Conservation (phyloP, 2,113 vertebrate genomes). For the Ctenomys sociabilis region DNA sequence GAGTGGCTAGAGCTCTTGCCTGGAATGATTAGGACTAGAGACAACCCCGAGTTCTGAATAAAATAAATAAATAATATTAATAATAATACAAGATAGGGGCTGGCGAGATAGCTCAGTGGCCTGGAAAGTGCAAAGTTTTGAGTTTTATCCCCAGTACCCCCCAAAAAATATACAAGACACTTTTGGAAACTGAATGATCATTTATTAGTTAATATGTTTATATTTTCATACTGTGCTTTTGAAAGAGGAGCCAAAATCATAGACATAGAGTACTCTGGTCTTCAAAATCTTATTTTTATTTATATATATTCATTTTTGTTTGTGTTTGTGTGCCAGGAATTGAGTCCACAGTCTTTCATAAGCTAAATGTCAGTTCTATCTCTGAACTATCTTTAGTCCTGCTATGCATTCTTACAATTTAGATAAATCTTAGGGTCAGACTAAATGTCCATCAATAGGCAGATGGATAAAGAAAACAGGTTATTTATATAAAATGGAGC, state of each 20-base stretch:
- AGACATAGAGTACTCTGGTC: neutral
- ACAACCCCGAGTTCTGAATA: neutral
- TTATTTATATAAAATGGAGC: neutral
- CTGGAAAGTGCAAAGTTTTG: no score
- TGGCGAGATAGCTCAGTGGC: no score
- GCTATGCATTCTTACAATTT: neutral
- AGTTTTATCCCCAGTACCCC: no score
- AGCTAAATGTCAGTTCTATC: neutral
- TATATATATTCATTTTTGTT: neutral
- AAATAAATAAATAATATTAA: neutral
- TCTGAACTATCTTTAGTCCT: neutral
- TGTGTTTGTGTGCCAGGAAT: neutral
- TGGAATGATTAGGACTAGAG: neutral
- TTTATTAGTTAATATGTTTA: neutral
- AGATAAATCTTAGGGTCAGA: neutral
- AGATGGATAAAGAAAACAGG: neutral
- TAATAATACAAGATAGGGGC: neutral
- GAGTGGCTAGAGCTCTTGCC: neutral
- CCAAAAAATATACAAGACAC: neutral
- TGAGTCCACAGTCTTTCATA: no score
- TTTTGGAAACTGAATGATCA: conserved; percentile 6
- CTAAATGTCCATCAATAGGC: neutral
- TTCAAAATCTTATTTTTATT: neutral
- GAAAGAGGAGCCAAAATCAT: neutral
- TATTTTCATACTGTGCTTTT: neutral